A percentile compares a stretch with the other conserved stretches of the same genome.
Conservation (phyloP, 2,113 vertebrate species). For the Piaya cayana region DNA sequence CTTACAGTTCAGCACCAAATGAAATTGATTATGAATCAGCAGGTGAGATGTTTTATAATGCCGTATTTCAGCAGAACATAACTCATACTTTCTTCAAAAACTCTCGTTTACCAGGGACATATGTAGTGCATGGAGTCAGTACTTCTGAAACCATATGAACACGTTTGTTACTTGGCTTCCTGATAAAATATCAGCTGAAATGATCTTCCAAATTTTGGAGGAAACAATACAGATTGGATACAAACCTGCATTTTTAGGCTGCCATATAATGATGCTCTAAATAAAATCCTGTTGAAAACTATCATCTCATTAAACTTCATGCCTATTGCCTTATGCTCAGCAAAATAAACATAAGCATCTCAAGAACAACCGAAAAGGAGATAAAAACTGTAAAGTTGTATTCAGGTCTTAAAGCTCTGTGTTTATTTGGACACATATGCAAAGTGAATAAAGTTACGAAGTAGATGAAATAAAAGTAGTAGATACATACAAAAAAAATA, state of each 20-base stretch:
- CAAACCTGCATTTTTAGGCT: not conserved
- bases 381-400: not conserved
- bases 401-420: not conserved
- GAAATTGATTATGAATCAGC: not conserved
- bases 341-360: conserved; percentile 7
- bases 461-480: not conserved
- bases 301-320: not conserved
- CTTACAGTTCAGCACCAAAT: not conserved
- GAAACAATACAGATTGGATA: not conserved
- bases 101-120: not conserved
- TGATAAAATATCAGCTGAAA: not conserved
- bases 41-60: not conserved
- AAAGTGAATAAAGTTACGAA: not conserved
- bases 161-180: not conserved
- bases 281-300: not conserved
- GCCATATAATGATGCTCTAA: not conserved
- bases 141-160: not conserved
- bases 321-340: not conserved
- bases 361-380: not conserved
- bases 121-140: not conserved
- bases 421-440: not conserved
- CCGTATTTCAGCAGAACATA: not conserved
- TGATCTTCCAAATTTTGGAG: not conserved
- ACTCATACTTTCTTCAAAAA: not conserved
- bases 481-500: too few species aligned